phyloP scores from a whole-genome alignment of 2,888 invertebrate genomes.

The Adineta ricciae region DNA sequence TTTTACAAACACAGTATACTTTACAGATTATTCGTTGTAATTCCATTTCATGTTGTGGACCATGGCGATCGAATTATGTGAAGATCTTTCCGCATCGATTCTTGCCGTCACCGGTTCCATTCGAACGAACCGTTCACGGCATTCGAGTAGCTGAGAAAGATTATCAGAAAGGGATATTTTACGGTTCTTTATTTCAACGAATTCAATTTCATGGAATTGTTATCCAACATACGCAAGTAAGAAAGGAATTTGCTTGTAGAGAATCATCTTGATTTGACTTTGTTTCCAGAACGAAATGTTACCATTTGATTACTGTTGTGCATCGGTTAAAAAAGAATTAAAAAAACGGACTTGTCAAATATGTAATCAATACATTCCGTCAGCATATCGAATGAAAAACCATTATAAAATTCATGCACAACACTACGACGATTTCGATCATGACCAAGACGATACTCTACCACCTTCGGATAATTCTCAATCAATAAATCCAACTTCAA shows the following conservation, averaged over 20 bases:
- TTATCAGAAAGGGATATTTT: neutral
- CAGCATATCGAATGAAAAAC: neutral
- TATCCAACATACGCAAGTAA: neutral
- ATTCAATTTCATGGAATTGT: slow-evolving; percentile 11
- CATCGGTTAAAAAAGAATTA: neutral
- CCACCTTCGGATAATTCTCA: neutral
- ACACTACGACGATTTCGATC: neutral
- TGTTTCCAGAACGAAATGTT: neutral
- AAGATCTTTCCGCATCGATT: neutral
- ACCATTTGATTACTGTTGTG: neutral
- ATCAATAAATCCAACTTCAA: neutral
- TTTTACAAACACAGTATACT: neutral
- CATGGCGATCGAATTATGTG: neutral
- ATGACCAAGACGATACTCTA: neutral
- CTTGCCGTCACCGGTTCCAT: neutral
- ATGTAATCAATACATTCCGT: neutral
- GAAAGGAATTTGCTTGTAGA: neutral
- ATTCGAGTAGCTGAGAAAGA: neutral
- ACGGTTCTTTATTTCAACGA: neutral
- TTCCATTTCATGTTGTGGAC: neutral
- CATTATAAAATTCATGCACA: slow-evolving; percentile 6
- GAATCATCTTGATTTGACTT: neutral
- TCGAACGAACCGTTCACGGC: neutral
- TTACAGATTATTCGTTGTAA: neutral
- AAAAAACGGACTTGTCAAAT: neutral